These are phyloP conservation scores for Diorhabda carinulata DNA, from an alignment of 1,140 invertebrate species.

Conservation along the genomic window DNA sequence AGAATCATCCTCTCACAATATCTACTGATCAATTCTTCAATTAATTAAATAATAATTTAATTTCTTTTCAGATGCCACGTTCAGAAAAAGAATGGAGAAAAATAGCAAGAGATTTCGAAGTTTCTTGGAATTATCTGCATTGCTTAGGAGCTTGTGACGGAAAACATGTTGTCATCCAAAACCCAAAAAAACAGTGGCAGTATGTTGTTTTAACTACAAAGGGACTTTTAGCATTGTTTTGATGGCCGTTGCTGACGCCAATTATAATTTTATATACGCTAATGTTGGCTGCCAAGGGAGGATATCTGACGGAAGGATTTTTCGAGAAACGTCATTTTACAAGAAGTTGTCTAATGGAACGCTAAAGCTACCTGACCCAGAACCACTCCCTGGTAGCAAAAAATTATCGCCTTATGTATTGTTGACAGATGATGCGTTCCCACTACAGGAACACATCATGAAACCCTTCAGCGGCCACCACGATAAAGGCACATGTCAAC, in stretches of 20 bases:
- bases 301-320: constrained; percentile 40
- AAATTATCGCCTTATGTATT: constrained; percentile 33
- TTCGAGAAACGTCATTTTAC: constrained; percentile 35
- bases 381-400: constrained; percentile 13
- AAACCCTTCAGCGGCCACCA: constrained; percentile 48
- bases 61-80: not conserved
- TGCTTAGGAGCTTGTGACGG: constrained; percentile 20
- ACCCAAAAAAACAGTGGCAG: constrained; percentile 24
- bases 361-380: constrained; percentile 31
- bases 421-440: constrained; percentile 47
- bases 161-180: constrained; percentile 33
- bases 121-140: constrained; percentile 21
- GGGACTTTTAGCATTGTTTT: constrained; percentile 40
- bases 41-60: too few relatives aligned
- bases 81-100: not conserved
- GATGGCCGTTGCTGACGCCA: constrained; percentile 38
- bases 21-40: too few relatives aligned
- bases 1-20: too few relatives aligned
- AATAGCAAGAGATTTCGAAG: too few relatives aligned
- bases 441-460: constrained; percentile 46
- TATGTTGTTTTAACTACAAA: constrained; percentile 44
- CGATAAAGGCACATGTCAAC: constrained; percentile 38
- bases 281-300: constrained; percentile 28
- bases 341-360: constrained; percentile 29
- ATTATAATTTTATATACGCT: constrained; percentile 38